phyloP scores from a whole-genome alignment of 2,797 vertebrate species.

The Hoplostethus mediterraneus region DNA sequence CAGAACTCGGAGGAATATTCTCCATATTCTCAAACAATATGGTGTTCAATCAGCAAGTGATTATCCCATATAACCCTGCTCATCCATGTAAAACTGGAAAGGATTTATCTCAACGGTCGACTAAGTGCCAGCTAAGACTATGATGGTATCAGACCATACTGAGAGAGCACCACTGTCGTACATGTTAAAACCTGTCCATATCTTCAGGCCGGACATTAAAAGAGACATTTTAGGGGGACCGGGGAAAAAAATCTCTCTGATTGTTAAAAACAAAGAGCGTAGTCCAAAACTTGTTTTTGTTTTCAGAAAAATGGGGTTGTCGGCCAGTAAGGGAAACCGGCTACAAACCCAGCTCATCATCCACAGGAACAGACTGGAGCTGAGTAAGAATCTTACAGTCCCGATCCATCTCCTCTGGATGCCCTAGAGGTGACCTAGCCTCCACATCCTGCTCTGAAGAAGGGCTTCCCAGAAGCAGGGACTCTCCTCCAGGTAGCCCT shows the following conservation, averaged over 20 bases:
- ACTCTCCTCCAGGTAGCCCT: conserved; percentile 86
- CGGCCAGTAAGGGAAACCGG: conserved; percentile 12
- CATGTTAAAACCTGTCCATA: conserved; percentile 15
- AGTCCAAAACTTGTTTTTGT: conserved; percentile 20
- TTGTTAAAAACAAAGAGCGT: conserved; percentile 14
- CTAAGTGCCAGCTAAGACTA: conserved; percentile 47
- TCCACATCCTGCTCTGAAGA: conserved; percentile 81
- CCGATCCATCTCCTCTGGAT: conserved; percentile 84
- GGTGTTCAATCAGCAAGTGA: conserved; percentile 7
- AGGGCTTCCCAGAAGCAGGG: conserved; percentile 85
- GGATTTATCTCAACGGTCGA: conserved; percentile 8
- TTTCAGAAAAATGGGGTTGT: conserved; percentile 18
- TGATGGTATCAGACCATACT: not conserved
- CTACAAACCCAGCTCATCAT: conserved; percentile 87
- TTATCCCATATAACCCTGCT: conserved; percentile 8
- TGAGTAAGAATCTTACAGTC: conserved; percentile 91
- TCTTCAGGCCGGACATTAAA: not conserved
- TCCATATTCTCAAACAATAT: conserved; percentile 9
- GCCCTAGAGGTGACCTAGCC: conserved; percentile 79
- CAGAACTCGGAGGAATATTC: not conserved
- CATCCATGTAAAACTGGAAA: conserved; percentile 29
- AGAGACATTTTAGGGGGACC: conserved; percentile 5
- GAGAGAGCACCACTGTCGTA: conserved; percentile 16
- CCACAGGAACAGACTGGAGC: conserved; percentile 92
- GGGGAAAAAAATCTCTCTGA: conserved; percentile 5